Evolutionary conservation across 2,888 invertebrate species (phyloP).

Genomic region (Cordylochernes scorpioides): DNA sequence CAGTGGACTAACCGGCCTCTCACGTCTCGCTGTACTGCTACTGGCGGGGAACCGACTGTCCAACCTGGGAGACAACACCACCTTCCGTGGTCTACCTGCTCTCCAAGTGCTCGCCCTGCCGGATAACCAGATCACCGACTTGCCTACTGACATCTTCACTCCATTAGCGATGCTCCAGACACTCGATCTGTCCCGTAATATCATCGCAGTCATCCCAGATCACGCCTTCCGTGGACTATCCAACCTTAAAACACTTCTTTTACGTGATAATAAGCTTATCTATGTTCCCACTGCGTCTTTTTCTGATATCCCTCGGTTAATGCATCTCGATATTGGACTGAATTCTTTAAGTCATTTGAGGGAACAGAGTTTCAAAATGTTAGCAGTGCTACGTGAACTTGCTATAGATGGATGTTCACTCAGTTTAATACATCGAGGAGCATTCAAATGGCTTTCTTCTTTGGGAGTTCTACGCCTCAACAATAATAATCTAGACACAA

Average conservation of each 20-base stretch:
- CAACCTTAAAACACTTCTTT: slow-evolving; percentile 35
- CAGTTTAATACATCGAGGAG: slow-evolving; percentile 38
- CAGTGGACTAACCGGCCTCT: slow-evolving; percentile 54
- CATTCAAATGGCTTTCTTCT: slow-evolving; percentile 42
- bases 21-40: slow-evolving; percentile 41
- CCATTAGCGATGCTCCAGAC: slow-evolving; percentile 34
- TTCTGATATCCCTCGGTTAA: slow-evolving; percentile 1
- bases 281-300: slow-evolving; percentile 3
- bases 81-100: slow-evolving; percentile 34
- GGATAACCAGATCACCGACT: slow-evolving; percentile 4
- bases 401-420: slow-evolving; percentile 52
- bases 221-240: slow-evolving; percentile 38
- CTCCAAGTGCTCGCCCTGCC: slow-evolving; percentile 34
- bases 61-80: slow-evolving; percentile 37
- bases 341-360: slow-evolving; percentile 3
- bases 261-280: slow-evolving; percentile 14
- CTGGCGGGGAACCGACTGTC: slow-evolving; percentile 49
- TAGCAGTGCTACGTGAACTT: slow-evolving; percentile 37
- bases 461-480: slow-evolving; percentile 44
- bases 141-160: slow-evolving; percentile 8
- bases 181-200: slow-evolving; percentile 47
- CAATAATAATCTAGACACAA: slow-evolving; percentile 47
- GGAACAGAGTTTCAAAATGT: slow-evolving; percentile 2
- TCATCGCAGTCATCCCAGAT: slow-evolving; percentile 26
- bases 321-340: slow-evolving; percentile 4